Conservation (phyloP, 2,797 vertebrate species). For the Sparus aurata region DNA sequence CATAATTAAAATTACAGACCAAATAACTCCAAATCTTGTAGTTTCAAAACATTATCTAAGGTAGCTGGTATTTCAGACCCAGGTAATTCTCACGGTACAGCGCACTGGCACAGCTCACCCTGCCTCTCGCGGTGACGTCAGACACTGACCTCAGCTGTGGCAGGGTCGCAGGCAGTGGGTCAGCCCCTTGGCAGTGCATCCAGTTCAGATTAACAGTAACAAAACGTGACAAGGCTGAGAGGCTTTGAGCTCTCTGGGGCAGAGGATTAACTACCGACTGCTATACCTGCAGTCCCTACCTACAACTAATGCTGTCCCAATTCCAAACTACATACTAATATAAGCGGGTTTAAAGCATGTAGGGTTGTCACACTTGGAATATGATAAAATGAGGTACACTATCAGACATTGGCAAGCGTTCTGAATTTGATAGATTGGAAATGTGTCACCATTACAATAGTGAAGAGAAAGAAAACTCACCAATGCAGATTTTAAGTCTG, state of each 20-base stretch:
- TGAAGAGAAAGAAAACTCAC: neutral
- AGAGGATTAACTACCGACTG: conserved; percentile 73
- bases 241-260: conserved; percentile 75
- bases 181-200: conserved; percentile 63
- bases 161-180: conserved; percentile 73
- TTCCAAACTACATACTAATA: conserved; percentile 55
- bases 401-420: neutral
- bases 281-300: conserved; percentile 63
- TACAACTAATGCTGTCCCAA: conserved; percentile 55
- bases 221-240: conserved; percentile 80
- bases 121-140: conserved; percentile 52
- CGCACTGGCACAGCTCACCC: conserved; percentile 47
- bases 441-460: neutral
- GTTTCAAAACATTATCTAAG: conserved; percentile 15
- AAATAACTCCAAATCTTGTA: neutral
- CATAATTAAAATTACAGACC: neutral
- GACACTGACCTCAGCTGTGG: conserved; percentile 60
- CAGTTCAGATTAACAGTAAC: conserved; percentile 80
- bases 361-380: neutral
- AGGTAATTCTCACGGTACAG: conserved; percentile 38
- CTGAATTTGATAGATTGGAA: neutral
- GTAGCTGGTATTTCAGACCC: conserved; percentile 43
- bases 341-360: conserved; percentile 15
- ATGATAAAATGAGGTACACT: neutral
- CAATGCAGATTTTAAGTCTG: neutral